Evolutionary conservation across 2,797 vertebrate genomes (phyloP), one percentile per base, ranked within the genome.

Genomic region (Chrysocyon brachyurus): DNA sequence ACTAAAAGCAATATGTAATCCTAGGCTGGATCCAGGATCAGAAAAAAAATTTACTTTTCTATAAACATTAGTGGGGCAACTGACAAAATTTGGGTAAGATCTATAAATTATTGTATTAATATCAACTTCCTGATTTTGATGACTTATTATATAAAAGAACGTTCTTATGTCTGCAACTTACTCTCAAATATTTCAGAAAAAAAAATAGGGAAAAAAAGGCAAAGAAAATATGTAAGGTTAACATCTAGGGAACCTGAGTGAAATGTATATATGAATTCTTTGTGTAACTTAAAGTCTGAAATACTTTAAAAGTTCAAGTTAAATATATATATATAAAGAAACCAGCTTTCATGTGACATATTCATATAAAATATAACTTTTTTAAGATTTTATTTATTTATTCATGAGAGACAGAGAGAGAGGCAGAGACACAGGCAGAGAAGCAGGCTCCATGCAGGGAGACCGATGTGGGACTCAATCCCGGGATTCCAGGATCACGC

Each of bases 141-240:
- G 12, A 68, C 9, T 66, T 64, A 10, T n/a, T 68, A 92, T n/a
- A 11, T 86, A 79, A 96, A 75, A 97, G 15, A 46, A 70, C 70
- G 36, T 57, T n/a, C 52, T 54, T 82, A 77, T 4, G 24, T 93
- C 61, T 94, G 9, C 19, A 63, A 94, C 16, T 81, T 61, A 90
- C 22, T 89, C 52, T 96, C 72, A 49, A 83, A 96, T 78, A 17
- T 83, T 95, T 87, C 70, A 1, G 73, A 68, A 84, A 83, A 93
- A 91, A 26, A 12, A 66, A 79, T 9, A 94, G 64, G 52, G 15
- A 59, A 14, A 79, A 78, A 90, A 94, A 72, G 24, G 59, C 28
- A 64, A 63, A 78, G 24, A 61, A 93, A 81, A 90, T 26, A n/a
- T 70, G 49, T 31, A 33, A 81, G 6, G 54, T 84, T 85, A 91